Evolutionary conservation across 64 coral and sea anemone genomes (phyloP).

Genomic region (Pachyseris speciosa): DNA sequence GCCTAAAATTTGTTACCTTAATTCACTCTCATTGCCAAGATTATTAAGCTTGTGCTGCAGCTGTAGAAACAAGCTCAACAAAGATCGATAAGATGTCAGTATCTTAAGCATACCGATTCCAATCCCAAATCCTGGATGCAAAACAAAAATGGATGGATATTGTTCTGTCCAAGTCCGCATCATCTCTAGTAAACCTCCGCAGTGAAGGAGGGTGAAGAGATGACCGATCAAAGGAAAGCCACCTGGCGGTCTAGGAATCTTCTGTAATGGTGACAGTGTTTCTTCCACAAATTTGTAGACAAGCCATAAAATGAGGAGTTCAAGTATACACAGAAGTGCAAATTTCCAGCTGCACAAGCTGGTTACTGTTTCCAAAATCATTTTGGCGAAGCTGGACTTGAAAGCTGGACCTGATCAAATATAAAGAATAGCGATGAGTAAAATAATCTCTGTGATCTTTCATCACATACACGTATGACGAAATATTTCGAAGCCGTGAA

Average conservation of each 20-base stretch:
- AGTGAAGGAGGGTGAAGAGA: slow-evolving; percentile 2
- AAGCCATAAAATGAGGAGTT: background rate
- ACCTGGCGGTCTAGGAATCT: slow-evolving; percentile 54
- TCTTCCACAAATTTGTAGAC: slow-evolving; percentile 55
- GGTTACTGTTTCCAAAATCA: slow-evolving; percentile 6
- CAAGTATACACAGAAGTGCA: background rate
- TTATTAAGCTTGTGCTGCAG: background rate
- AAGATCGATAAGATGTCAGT: no score
- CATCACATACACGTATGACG: no score
- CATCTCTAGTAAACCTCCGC: background rate
- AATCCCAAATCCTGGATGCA: slow-evolving; percentile 36
- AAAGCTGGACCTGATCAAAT: background rate
- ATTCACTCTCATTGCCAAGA: no score
- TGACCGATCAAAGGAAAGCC: slow-evolving; percentile 55
- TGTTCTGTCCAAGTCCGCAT: slow-evolving; percentile 29
- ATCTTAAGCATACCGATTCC: slow-evolving; percentile 18
- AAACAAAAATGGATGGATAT: slow-evolving; percentile 35
- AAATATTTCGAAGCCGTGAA: no score
- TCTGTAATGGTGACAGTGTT: slow-evolving; percentile 41
- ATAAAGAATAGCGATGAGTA: no score
- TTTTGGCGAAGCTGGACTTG: background rate
- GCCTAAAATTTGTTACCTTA: no score
- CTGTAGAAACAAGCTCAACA: no score
- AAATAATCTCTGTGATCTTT: no score
- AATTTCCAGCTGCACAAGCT: background rate